Evolutionary conservation across 1,140 invertebrate genomes (phyloP).

Genomic region (Drosophila tsacasi): DNA sequence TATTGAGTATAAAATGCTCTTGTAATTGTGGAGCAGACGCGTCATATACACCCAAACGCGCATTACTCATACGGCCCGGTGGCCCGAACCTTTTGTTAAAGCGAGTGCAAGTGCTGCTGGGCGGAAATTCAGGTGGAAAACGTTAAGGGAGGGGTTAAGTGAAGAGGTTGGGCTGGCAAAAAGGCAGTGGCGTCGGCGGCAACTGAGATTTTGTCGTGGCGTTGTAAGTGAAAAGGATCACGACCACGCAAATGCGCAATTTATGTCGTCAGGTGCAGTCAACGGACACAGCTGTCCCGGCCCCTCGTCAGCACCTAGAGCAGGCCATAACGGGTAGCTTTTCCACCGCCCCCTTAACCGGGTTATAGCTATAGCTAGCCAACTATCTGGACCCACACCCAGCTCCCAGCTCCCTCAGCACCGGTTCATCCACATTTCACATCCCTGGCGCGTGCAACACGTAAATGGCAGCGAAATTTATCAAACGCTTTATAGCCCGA

Average conservation of each 20-base stretch:
- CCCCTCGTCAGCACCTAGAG: conserved; percentile 8
- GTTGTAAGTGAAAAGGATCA: conserved; percentile 63
- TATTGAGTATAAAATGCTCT: conserved; percentile 44
- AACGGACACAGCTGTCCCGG: conserved; percentile 46
- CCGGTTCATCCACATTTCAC: conserved; percentile 50
- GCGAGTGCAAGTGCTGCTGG: background rate
- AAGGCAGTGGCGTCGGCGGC: conserved; percentile 13
- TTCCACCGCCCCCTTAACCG: background rate
- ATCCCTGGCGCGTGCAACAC: conserved; percentile 64
- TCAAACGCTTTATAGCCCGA: conserved; percentile 59
- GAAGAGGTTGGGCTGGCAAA: conserved; percentile 12
- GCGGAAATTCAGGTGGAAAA: conserved; percentile 10
- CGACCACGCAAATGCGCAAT: conserved; percentile 69
- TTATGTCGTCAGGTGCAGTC: conserved; percentile 62
- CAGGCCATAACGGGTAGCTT: background rate
- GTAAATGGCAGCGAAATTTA: conserved; percentile 70
- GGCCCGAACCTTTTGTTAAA: conserved; percentile 43
- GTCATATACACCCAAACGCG: conserved; percentile 32
- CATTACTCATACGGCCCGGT: conserved; percentile 48
- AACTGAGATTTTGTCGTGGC: conserved; percentile 54
- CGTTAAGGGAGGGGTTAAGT: background rate
- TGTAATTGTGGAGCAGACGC: conserved; percentile 40
- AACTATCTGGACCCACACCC: conserved; percentile 35
- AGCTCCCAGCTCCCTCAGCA: background rate
- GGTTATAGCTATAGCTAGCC: conserved; percentile 26